A percentile compares a stretch with the other conserved stretches of the same genome.
Evolutionary conservation across 2,797 vertebrate genomes (phyloP).

Genomic region (Falco rusticolus): DNA sequence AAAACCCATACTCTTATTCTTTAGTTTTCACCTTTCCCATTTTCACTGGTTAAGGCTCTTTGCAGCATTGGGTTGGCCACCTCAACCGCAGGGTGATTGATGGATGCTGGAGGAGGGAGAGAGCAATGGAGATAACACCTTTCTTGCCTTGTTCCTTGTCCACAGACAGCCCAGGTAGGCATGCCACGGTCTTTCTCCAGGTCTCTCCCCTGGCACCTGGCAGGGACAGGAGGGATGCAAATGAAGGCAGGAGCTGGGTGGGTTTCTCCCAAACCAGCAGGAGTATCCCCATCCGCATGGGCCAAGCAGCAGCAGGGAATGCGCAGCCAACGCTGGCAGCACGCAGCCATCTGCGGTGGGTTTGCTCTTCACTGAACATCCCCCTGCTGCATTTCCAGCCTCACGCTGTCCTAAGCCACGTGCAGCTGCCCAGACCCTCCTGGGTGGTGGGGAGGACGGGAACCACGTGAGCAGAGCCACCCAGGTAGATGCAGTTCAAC

Average conservation of each 20-base stretch:
- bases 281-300: background rate
- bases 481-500: background rate
- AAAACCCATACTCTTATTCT: background rate
- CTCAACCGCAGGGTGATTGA: background rate
- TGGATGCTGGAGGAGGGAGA: background rate
- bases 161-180: background rate
- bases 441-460: background rate
- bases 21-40: background rate
- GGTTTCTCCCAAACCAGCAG: background rate
- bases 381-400: background rate
- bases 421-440: accelerated
- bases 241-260: background rate
- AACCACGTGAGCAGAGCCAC: background rate
- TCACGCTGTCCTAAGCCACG: accelerated
- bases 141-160: background rate
- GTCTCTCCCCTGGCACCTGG: background rate
- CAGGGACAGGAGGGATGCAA: background rate
- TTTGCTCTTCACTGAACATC: background rate
- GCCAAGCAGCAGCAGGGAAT: background rate
- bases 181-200: background rate
- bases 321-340: background rate
- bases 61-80: background rate
- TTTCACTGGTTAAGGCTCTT: background rate
- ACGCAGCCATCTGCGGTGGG: background rate
- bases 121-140: accelerated